Base-by-base conservation (phyloP, 2,888 invertebrate species). In the Cyclophora punctaria region DNA sequence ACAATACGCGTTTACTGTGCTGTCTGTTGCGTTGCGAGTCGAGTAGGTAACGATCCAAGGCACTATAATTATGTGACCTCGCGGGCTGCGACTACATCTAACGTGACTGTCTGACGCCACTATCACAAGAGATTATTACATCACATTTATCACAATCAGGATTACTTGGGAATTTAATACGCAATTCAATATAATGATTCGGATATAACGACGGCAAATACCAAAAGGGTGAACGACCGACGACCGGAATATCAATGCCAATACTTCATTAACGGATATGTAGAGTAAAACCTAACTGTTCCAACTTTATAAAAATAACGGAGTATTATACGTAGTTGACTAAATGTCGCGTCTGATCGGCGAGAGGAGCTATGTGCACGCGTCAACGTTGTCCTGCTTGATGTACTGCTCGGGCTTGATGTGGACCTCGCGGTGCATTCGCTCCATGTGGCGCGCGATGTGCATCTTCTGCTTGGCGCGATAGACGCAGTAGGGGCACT, bases 381-480 rank as follows among this genome's bases (percentile, higher is more conserved):
- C 87, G 74, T 89, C 89, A 46, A 90, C 81, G 78, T 87, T 84
- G 75, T 89, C 87, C 73, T 83, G 82, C 66, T 85, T 87, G 59
- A 89, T 74, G 77, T 80, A 84, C 60, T 81, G 81, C 54, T 89
- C 89, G 49, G 85, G 85, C 70, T 89, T 89, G 62, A 86, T 66
- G 75, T 85, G 89, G 60, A 91, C 90, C 73, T 92, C 92, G 77
- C 93, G 92, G 71, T 94, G 94, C 94, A 94, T 94, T 56, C 94
- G 90, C 80, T 94, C 94, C 92, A 94, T 94, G 80, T 94, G 94
- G 50, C 94, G 90, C 49, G 93, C 93, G 78, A 94, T 94, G 79
- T 94, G 94, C 94, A 94, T 94, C 88, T 94, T 94, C 80, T 94
- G 94, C 75, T 94, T 94, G 71, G 94, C 94, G 68, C 94, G 91